These are phyloP conservation scores for Morelia viridis DNA, from an alignment of 2,797 vertebrate species.

Conservation along the genomic window DNA sequence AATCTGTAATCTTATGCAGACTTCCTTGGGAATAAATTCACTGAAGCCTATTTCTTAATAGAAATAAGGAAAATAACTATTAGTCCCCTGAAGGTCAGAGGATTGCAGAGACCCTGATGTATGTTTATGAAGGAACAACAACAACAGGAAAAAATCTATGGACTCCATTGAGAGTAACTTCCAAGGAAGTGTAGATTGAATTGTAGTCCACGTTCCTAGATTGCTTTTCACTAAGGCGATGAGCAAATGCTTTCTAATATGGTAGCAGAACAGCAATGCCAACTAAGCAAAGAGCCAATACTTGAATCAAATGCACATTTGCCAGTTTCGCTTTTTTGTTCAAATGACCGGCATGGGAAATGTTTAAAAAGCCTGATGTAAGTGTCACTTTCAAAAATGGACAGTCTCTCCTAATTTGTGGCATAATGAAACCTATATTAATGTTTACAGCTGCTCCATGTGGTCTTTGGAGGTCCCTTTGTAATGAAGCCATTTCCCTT, in stretches of 20 bases:
- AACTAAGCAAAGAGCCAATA: neutral
- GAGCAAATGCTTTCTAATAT: neutral
- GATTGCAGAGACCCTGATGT: neutral
- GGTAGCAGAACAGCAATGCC: neutral
- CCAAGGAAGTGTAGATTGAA: neutral
- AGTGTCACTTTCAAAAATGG: conserved; percentile 5
- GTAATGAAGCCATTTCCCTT: conserved; percentile 47
- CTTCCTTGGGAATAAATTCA: neutral
- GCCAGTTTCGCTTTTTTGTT: neutral
- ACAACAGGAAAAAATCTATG: neutral
- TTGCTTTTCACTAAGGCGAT: neutral
- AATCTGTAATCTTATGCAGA: neutral
- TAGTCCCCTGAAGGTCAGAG: neutral
- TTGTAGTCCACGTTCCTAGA: neutral
- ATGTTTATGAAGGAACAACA: neutral
- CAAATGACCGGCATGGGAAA: neutral
- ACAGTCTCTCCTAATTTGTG: neutral
- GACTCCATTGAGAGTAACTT: neutral
- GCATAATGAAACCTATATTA: neutral
- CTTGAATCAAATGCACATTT: conserved; percentile 1
- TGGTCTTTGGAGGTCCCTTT: conserved; percentile 53
- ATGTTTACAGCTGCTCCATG: conserved; percentile 31
- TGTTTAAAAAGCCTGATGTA: conserved; percentile 3
- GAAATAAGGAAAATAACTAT: neutral
- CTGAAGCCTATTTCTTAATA: neutral